phyloP scores from a whole-genome alignment of 2,888 invertebrate species.

The Scrobipalpa atriplicella region DNA sequence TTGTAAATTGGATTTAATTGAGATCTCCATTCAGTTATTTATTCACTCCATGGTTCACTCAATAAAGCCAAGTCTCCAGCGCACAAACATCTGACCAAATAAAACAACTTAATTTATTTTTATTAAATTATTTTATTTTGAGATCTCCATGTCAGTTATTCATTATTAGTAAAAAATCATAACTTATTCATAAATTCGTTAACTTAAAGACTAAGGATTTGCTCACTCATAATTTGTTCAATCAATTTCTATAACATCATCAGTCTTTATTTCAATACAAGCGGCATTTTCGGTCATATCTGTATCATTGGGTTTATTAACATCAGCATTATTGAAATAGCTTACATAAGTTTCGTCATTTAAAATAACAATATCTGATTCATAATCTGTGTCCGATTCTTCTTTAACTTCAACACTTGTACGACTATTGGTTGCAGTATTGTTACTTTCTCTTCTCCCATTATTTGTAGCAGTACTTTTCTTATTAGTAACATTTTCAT shows the following conservation, averaged over 20 bases:
- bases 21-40: too few relatives aligned
- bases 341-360: not conserved
- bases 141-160: constrained; percentile 21
- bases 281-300: not conserved
- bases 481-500: constrained; percentile 39
- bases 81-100: too few relatives aligned
- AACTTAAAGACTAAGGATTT: not conserved
- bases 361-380: not conserved
- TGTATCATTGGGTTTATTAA: not conserved
- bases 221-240: not conserved
- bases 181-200: not conserved
- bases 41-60: too few relatives aligned
- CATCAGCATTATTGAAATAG: not conserved
- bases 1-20: too few relatives aligned
- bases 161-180: not conserved
- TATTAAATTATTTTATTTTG: constrained; percentile 26
- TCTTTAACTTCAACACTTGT: constrained; percentile 8
- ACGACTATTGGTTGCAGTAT: not conserved
- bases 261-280: constrained; percentile 35
- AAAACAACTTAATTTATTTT: constrained; percentile 23
- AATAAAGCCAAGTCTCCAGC: too few relatives aligned
- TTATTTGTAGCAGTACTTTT: not conserved
- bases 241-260: constrained; percentile 22
- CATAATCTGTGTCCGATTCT: not conserved
- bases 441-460: not conserved